A percentile compares a stretch with the other conserved stretches of the same genome.
These are phyloP conservation scores for Dendrolimus punctatus DNA, from an alignment of 1,140 invertebrate genomes.

Conservation along the genomic window DNA sequence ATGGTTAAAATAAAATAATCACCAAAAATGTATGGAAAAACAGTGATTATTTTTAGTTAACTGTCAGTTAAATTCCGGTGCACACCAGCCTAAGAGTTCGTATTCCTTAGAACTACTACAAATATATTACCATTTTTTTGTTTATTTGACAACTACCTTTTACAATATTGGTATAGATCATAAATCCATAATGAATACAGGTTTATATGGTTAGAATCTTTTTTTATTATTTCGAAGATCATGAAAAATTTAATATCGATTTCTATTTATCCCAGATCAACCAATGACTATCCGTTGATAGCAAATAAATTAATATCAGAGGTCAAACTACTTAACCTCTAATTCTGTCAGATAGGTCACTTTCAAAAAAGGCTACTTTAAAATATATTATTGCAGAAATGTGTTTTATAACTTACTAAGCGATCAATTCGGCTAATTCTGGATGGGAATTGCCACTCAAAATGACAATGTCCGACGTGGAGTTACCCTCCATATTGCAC, in stretches of 20 bases:
- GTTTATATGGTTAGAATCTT: no score
- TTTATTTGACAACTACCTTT: no score
- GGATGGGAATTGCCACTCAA: slow-evolving; percentile 96
- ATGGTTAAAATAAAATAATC: no score
- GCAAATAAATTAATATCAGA: slow-evolving; percentile 1
- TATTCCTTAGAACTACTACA: no score
- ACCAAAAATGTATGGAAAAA: no score
- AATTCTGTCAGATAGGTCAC: slow-evolving; percentile 1
- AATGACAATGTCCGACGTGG: slow-evolving; percentile 89
- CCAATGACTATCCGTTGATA: neutral
- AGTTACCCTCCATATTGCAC: slow-evolving; percentile 78
- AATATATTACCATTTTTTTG: no score
- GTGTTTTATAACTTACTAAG: slow-evolving; percentile 76
- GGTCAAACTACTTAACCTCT: slow-evolving; percentile 27
- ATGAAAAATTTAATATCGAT: neutral
- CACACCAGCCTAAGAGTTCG: no score
- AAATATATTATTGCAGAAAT: neutral
- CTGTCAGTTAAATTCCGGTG: no score
- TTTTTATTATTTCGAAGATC: no score
- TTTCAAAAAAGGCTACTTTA: neutral
- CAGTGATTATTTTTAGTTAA: no score
- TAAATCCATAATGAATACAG: no score
- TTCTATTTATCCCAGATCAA: neutral
- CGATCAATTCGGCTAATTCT: slow-evolving; percentile 91
- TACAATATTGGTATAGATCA: no score